Base-by-base conservation (phyloP, 2,113 vertebrate species). In the Lutjanus erythropterus region DNA sequence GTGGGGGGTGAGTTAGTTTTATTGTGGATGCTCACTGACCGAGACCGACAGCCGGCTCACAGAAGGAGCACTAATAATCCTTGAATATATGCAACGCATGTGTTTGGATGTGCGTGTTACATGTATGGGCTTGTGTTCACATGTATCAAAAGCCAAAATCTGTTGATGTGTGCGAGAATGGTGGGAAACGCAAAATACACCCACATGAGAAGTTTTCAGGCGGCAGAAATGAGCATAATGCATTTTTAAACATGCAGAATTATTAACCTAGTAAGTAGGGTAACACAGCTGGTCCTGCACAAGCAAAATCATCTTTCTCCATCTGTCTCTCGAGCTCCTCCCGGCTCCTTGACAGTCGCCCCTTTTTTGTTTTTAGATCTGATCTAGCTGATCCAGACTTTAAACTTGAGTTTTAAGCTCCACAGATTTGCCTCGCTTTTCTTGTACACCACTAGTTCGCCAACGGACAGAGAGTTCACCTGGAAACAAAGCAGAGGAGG, bases 11-110 rank as follows among this genome's bases (percentile, higher is more conserved):
- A 61, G 35, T 41, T 37, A 4, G 70, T 53, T 66, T 76, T 67
- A 88, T 85, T 91, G 79, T 88, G 80, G 83, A 84, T 91, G 91
- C 77, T 91, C 86, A 85, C 59, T 93, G 90, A 91, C 89, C 78
- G 84, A 81, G 81, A 83, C 80, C 83, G 79, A 49, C 83, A 78
- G 69, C 42, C 77, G 61, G 37, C 81, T 86, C 76, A 75, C 72
- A 81, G 73, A 80, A 53, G 78, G 74, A 83, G 75, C 75, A 78
- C 67, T 78, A 87, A 86, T 50, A 81, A 75, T 78, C 53, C 61
- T 37, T 62, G 25, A 47, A 55, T 66, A 42, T 62, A 39, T 21
- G 49, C 55, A 46, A 61, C 41, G 46, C 27, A 72, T 64, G 61
- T n/a, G 9, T 52, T 42, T 33, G 37, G 39, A 64, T 61, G 61